phyloP scores from a whole-genome alignment of 2,113 vertebrate species.

The Aix galericulata region DNA sequence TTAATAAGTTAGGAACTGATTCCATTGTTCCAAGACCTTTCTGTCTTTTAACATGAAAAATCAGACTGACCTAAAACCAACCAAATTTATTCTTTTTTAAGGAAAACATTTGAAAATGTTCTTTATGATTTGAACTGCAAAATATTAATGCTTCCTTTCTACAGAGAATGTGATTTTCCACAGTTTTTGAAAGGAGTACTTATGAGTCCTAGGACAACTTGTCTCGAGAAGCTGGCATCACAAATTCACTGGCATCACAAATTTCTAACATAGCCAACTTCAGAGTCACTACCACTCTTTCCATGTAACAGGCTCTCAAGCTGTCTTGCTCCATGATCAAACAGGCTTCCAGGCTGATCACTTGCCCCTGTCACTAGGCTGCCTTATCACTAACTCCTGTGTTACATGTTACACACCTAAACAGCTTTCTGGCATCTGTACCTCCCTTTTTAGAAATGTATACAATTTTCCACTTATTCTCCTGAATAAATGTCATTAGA shows the following conservation, averaged over 20 bases:
- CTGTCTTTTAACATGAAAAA: not conserved
- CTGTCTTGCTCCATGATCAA: not conserved
- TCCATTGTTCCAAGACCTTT: not conserved
- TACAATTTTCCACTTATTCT: not conserved
- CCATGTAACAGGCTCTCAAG: fast-evolving
- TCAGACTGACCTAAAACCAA: not conserved
- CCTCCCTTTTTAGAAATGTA: not conserved
- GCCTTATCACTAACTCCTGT: not conserved
- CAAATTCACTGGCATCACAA: not conserved
- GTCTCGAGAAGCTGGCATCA: not conserved
- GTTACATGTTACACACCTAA: not conserved
- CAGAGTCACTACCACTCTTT: not conserved
- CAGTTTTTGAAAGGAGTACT: not conserved
- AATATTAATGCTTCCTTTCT: not conserved
- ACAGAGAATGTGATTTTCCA: too few relatives aligned
- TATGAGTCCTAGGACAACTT: not conserved
- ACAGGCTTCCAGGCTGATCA: not conserved
- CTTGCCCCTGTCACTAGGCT: not conserved
- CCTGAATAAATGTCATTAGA: not conserved
- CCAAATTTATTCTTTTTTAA: not conserved
- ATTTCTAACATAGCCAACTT: not conserved
- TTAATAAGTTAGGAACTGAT: not conserved
- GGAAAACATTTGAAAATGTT: not conserved
- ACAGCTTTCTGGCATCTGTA: not conserved
- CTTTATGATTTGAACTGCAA: not conserved